phyloP scores from a whole-genome alignment of 2,797 vertebrate genomes.

The Alca torda region DNA sequence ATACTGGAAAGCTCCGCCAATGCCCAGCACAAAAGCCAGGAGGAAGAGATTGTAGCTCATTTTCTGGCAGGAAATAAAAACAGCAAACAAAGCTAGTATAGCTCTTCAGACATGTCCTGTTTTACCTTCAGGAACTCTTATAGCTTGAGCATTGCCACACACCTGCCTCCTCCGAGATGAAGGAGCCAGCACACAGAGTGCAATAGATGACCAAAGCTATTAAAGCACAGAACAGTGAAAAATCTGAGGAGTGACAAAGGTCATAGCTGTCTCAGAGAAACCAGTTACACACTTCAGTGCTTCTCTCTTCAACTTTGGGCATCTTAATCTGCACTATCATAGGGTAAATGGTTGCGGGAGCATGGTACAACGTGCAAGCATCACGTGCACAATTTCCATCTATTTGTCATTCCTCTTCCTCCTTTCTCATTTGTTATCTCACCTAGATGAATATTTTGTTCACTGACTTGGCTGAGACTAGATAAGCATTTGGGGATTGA shows the following conservation, averaged over 20 bases:
- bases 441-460: not conserved
- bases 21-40: slow-evolving; percentile 77
- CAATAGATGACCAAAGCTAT: not conserved
- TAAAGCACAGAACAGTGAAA: not conserved
- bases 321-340: not conserved
- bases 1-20: slow-evolving; percentile 82
- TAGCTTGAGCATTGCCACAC: not conserved
- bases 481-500: not conserved
- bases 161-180: not conserved
- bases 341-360: not conserved
- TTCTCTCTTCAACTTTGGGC: not conserved
- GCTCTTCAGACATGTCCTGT: not conserved
- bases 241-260: not conserved
- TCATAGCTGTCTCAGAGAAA: not conserved
- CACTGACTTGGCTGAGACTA: not conserved
- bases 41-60: slow-evolving; percentile 79
- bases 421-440: not conserved
- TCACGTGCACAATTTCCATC: not conserved
- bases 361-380: not conserved
- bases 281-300: slow-evolving; percentile 43
- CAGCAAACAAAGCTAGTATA: not conserved
- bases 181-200: not conserved
- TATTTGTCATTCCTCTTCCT: not conserved
- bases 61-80: slow-evolving; percentile 50
- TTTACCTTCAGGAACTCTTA: not conserved